Percentiles rank a stretch among this genome's conserved stretches.
Evolutionary conservation across 1,140 invertebrate genomes (phyloP).

Genomic region (Teleogryllus occipitalis): DNA sequence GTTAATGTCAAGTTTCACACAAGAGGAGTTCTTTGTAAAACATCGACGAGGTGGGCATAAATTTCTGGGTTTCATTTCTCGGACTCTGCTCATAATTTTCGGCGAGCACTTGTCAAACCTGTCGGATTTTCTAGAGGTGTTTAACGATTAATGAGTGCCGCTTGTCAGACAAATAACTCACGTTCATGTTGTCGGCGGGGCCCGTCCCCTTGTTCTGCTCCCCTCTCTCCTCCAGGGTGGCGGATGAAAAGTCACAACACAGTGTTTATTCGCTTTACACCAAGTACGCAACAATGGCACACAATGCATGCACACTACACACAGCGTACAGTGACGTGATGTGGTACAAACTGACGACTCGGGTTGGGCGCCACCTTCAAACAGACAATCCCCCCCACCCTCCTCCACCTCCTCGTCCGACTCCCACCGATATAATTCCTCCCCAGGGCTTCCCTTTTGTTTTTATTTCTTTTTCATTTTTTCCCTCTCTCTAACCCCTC

Average conservation of each 20-base stretch:
- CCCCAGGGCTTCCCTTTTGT: conserved; percentile 14
- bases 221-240: conserved; percentile 12
- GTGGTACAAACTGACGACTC: conserved; percentile 10
- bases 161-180: background rate
- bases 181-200: conserved; percentile 15
- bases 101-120: background rate
- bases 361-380: conserved; percentile 12
- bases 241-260: background rate
- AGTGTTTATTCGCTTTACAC: background rate
- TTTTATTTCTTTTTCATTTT: background rate
- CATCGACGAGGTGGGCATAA: background rate
- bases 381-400: background rate
- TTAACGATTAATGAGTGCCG: background rate
- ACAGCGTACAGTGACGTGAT: conserved; percentile 10
- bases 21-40: background rate
- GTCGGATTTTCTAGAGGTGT: background rate
- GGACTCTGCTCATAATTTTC: background rate
- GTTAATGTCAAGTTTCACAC: too few relatives aligned
- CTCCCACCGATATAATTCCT: conserved; percentile 16
- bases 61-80: background rate
- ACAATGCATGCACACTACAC: conserved; percentile 2
- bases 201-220: background rate
- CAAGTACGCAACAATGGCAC: background rate
- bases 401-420: background rate
- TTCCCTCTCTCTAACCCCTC: conserved; percentile 10